phyloP scores from a whole-genome alignment of 2,797 vertebrate species.

The Falco columbarius region DNA sequence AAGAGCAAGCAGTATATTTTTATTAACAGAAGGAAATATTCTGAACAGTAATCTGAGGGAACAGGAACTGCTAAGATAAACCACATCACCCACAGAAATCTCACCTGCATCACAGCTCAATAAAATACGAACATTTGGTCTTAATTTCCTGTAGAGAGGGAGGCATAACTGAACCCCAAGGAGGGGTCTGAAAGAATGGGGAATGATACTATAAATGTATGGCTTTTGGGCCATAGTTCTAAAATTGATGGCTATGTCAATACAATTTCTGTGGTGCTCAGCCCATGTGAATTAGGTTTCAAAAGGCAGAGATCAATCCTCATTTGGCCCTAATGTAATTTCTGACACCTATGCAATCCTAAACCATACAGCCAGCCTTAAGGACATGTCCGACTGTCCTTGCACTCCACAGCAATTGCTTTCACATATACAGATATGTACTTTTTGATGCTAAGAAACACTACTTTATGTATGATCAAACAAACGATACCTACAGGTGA shows the following conservation, averaged over 20 bases:
- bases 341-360: background rate
- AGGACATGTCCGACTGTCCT: background rate
- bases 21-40: background rate
- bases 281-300: background rate
- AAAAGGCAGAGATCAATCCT: background rate
- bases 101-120: background rate
- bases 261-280: background rate
- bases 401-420: background rate
- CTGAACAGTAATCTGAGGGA: background rate
- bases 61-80: background rate
- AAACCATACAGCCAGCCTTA: background rate
- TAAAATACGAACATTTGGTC: background rate
- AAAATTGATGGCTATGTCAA: background rate
- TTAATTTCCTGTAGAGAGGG: background rate
- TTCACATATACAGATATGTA: rapidly evolving
- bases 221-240: background rate
- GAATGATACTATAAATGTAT: background rate
- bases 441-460: background rate
- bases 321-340: background rate
- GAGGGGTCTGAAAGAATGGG: background rate
- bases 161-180: background rate
- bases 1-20: background rate
- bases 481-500: background rate
- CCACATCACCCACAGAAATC: background rate
- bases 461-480: background rate